Evolutionary conservation across 2,797 vertebrate species (phyloP), one percentile per base, ranked within the genome.

Genomic region (Rhabdomys pumilio): DNA sequence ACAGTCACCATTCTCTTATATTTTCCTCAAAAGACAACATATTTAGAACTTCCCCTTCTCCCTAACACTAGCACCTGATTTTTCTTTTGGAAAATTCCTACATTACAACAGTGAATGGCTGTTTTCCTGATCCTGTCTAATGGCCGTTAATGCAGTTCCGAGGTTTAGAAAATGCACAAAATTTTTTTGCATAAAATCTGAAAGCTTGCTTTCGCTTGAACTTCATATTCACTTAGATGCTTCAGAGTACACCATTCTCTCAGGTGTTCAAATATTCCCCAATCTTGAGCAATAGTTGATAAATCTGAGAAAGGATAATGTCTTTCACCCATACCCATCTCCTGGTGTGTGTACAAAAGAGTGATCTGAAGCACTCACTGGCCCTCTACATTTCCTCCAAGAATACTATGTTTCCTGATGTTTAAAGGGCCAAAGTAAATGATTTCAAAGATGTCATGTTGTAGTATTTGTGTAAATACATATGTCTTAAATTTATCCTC

Each of bases 361-460:
- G 24, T 85, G 85, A 6, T 31, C 93, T 91, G 2, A 50, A 85
- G 38, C 9, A 91, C 79, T 15, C 9, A 20, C 5, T 76, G 41
- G 14, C 59, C 50, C 89, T 88, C 91, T 90, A 59, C 5, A 85
- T 79, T 81, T 94, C 5, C 4, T 93, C 81, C 57, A 41, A 88
- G 88, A 53, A 17, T 89, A 24, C 24, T 75, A 0, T 24, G 15
- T 72, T 96, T 87, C 14, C 20, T 69, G 29, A 12, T 73, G 8
- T 81, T 93, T 86, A 92, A 95, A 89, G 9, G 88, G 59, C 14
- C 67, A 61, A 87, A 72, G 34, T 65, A 87, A 93, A 69, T 88
- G 41, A 61, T 4, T 81, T 95, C 76, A 93, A 84, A 88, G 17
- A 31, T 63, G 9, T 75, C 59, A 94, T 19, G 20, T 14, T 92